These are phyloP conservation scores for Narcine bancroftii DNA, from an alignment of 2,113 vertebrate species.

Conservation along the genomic window DNA sequence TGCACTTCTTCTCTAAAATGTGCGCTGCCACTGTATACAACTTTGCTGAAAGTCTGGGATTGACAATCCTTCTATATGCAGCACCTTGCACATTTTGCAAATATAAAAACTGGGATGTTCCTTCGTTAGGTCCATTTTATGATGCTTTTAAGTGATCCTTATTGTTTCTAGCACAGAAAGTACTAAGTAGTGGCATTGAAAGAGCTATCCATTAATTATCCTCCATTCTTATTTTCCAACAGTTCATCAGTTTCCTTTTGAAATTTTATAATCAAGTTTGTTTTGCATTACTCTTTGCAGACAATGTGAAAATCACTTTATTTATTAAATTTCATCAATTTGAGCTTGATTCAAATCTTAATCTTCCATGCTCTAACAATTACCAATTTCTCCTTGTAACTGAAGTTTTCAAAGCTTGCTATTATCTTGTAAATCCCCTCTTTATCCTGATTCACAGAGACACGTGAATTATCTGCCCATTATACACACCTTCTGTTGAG, in stretches of 20 bases:
- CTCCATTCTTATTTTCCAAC: background rate
- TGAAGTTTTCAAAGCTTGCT: background rate
- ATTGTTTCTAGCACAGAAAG: no score
- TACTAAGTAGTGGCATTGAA: no score
- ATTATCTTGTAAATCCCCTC: conserved; percentile 1
- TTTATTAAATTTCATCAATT: background rate
- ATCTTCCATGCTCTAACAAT: no score
- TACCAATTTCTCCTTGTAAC: background rate
- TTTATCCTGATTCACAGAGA: background rate
- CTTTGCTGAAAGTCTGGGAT: no score
- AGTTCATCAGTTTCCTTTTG: background rate
- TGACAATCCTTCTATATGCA: no score
- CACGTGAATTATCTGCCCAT: background rate
- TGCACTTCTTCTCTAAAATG: no score
- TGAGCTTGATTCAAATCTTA: background rate
- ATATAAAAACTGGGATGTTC: no score
- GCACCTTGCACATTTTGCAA: no score
- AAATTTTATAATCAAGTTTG: background rate
- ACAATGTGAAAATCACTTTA: background rate
- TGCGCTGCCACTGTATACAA: no score
- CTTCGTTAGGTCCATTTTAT: no score
- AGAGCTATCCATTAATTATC: background rate
- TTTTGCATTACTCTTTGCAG: background rate
- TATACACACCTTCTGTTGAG: background rate
- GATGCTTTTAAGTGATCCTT: no score